phyloP scores from a whole-genome alignment of 2,797 vertebrate genomes.

The Toxotes lorentzi region DNA sequence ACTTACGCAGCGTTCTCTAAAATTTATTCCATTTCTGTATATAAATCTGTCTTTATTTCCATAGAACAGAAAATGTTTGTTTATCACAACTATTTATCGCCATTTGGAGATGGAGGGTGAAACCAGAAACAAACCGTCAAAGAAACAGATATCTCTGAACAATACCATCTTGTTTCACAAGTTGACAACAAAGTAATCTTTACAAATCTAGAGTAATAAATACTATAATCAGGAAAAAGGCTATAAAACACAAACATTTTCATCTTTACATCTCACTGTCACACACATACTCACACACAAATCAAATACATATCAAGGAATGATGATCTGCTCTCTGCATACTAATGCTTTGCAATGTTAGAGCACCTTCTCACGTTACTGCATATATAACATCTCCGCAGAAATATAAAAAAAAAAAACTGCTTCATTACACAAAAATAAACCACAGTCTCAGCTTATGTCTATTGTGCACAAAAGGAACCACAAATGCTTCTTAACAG shows the following conservation, averaged over 20 bases:
- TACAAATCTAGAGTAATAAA: slow-evolving; percentile 85
- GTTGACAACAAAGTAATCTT: slow-evolving; percentile 76
- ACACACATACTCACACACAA: slow-evolving; percentile 29
- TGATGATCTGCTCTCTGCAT: slow-evolving; percentile 50
- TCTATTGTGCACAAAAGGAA: slow-evolving; percentile 20
- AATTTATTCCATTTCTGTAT: slow-evolving; percentile 79
- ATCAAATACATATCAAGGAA: slow-evolving; percentile 59
- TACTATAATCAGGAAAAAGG: slow-evolving; percentile 78
- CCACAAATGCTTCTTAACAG: slow-evolving; percentile 43
- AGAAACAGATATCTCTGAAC: slow-evolving; percentile 71
- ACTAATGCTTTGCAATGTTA: slow-evolving; percentile 40
- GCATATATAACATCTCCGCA: slow-evolving; percentile 68
- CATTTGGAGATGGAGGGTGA: slow-evolving; percentile 68
- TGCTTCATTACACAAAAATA: slow-evolving; percentile 53
- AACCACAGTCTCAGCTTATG: slow-evolving; percentile 40
- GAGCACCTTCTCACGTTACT: slow-evolving; percentile 70
- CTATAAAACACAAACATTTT: slow-evolving; percentile 70
- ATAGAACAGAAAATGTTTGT: slow-evolving; percentile 68
- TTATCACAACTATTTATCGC: slow-evolving; percentile 73
- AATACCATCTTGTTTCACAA: slow-evolving; percentile 75
- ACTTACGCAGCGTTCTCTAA: slow-evolving; percentile 68
- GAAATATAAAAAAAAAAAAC: slow-evolving; percentile 47
- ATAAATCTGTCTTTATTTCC: slow-evolving; percentile 81
- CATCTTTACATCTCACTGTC: slow-evolving; percentile 47
- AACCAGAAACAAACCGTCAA: slow-evolving; percentile 65